Evolutionary conservation across 64 coral and sea anemone genomes (phyloP), one percentile per base, ranked within the genome.

Genomic region (Montipora cactus): DNA sequence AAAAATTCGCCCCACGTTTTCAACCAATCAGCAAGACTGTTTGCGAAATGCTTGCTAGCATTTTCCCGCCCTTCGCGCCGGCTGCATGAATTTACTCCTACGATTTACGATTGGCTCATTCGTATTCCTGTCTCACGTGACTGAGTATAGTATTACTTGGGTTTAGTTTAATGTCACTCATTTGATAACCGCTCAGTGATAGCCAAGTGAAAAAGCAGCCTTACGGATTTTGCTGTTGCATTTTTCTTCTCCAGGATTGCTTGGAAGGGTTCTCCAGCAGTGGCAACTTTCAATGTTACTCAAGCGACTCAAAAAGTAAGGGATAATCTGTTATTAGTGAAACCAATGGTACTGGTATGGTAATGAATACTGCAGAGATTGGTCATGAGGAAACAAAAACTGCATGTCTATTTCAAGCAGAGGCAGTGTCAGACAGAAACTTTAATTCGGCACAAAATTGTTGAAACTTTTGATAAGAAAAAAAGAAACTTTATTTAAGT

Each of bases 251-350:
- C 20, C 70, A 97, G 95, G 78, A 73, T 97, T 89, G 93, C 89
- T 21, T 97, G 88, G 68, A 81, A 92, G 53, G 48, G 44, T 2
- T 88, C 80, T 55, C 89, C 92, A 3, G 89, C 92, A 23, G 93
- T 97, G 18, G 22, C 94, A 10, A 97, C 84, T 0, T 89, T 94
- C 46, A 83, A 78, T 73, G 95, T 92, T 19, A 79, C 79, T 44
- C 92, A 97, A 89, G 71, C 88, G 70, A 76, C 89, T 68, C 88
- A 93, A 92, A 97, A 92, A 75, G 95, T 97, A 81, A 97, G 14
- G 49, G 18, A 7, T n/a, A 18, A 13, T 37, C 37, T 37, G 37
- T 37, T 37, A 37, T 37, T 37, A 44, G 28, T 46, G 2, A 55
- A 55, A 55, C 52, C 5, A 55, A 55, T 55, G 1, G 52, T 55